These are phyloP conservation scores for Eurypyga helias DNA, from an alignment of 2,113 vertebrate species.

Conservation along the genomic window DNA sequence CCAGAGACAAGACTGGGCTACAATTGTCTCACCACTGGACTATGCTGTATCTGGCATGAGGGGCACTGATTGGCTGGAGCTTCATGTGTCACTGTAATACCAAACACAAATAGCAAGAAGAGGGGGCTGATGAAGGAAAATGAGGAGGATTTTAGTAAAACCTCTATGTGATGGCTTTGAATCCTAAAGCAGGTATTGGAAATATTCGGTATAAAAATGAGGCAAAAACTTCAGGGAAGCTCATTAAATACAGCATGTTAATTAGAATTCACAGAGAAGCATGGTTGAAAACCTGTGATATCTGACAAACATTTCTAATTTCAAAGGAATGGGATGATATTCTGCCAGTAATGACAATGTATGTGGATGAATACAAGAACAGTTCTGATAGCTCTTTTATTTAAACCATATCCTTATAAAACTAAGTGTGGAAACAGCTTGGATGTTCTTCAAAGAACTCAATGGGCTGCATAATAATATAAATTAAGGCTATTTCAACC, in stretches of 20 bases:
- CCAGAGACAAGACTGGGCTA: neutral
- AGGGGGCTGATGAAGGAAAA: neutral
- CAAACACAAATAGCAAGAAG: neutral
- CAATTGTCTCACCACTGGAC: neutral
- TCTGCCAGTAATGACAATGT: conserved; percentile 70
- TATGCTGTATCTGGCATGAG: neutral
- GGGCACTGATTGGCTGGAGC: neutral
- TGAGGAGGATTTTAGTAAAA: neutral
- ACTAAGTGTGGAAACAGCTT: conserved; percentile 72
- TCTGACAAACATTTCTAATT: conserved; percentile 52
- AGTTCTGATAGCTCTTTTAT: conserved; percentile 70
- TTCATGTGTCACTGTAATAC: neutral
- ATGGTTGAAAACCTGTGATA: conserved; percentile 34
- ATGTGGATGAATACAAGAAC: conserved; percentile 64
- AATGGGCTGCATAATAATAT: conserved; percentile 68
- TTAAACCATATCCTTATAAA: conserved; percentile 74
- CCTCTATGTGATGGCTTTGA: neutral
- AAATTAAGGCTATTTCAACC: conserved; percentile 69
- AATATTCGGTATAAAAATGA: neutral
- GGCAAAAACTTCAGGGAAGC: neutral
- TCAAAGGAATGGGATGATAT: conserved; percentile 68
- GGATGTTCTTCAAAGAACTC: conserved; percentile 73
- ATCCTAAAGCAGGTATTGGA: neutral
- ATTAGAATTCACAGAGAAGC: conserved; percentile 35
- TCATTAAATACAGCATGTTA: neutral